Base-by-base conservation (phyloP, 2,888 invertebrate species). In the Pterostichus niger region DNA sequence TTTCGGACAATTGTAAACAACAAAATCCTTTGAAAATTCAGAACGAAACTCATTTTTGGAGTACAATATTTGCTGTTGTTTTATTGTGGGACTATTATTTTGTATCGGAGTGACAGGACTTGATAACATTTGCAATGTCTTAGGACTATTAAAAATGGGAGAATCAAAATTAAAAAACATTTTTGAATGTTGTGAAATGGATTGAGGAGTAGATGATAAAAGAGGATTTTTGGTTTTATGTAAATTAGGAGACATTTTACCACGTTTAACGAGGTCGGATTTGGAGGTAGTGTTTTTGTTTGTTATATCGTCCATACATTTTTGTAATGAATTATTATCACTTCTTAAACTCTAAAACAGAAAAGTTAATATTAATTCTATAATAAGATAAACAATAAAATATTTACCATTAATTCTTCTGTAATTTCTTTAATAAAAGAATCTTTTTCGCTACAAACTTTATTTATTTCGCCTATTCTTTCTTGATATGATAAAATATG, bases 101-200 rank as follows among this genome's bases (percentile, higher is more conserved):
- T 35, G 10, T 49, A 80, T 68, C n/a, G 80, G 80, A 33, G 68
- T 80, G 4, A 80, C 35, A 6, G 80, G 80, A 35, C 15, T 17
- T n/a, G 61, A 33, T 11, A 80, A 17, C 80, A 80, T 80, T 4
- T 52, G 17, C 11, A 68, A 15, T 11, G 54, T 15, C 1, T n/a
- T 46, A 3, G 80, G 80, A 46, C 80, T 80, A 35, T 80, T 80
- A 9, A 80, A 17, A 35, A 31, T 64, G 15, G 59, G 73, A 2
- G 73, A 81, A 35, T 68, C 15, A 35, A 33, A 52, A 33, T 64
- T 80, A 15, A 71, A 71, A 5, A 35, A 40, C 24, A 15, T 46
- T 44, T 79, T 61, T 40, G 15, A 17, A 56, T 33, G 9, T 13
- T 54, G 68, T 6, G 79, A 33, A 46, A 44, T 46, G 9, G 52